phyloP scores from a whole-genome alignment of 2,888 invertebrate genomes.

The Metacarcinus magister region DNA sequence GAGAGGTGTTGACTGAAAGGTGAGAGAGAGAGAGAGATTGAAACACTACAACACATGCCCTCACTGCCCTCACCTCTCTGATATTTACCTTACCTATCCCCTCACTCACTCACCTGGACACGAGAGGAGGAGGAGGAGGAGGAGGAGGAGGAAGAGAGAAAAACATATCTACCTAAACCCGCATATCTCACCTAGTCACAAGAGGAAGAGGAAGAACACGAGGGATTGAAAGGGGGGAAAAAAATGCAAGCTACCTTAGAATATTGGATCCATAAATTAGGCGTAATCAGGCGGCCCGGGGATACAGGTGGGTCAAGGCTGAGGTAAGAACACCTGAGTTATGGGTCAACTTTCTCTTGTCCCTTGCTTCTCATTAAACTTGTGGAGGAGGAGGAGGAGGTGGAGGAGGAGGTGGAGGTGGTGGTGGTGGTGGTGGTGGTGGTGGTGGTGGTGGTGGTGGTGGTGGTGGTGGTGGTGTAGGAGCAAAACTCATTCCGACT shows the following conservation, averaged over 20 bases:
- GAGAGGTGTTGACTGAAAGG: neutral
- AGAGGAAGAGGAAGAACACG: neutral
- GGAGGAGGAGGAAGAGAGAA: neutral
- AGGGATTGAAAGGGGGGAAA: too few relatives aligned
- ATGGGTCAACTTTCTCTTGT: neutral
- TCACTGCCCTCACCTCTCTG: neutral
- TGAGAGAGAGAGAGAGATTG: neutral
- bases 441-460: neutral
- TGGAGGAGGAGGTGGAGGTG: neutral
- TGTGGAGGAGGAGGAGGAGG: neutral
- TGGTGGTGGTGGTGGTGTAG: too few relatives aligned
- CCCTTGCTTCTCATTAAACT: slow-evolving; percentile 6
- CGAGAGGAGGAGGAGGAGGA: neutral
- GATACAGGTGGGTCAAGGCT: neutral
- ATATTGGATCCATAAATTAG: neutral
- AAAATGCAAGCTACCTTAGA: neutral
- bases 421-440: neutral
- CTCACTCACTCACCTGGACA: neutral
- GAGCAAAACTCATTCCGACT: neutral
- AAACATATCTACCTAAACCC: too few relatives aligned
- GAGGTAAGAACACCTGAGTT: neutral
- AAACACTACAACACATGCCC: neutral
- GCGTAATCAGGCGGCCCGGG: neutral
- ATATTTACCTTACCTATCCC: neutral
- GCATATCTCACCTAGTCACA: neutral